Conservation (phyloP, 2,888 invertebrate genomes). For the Pteria penguin region DNA sequence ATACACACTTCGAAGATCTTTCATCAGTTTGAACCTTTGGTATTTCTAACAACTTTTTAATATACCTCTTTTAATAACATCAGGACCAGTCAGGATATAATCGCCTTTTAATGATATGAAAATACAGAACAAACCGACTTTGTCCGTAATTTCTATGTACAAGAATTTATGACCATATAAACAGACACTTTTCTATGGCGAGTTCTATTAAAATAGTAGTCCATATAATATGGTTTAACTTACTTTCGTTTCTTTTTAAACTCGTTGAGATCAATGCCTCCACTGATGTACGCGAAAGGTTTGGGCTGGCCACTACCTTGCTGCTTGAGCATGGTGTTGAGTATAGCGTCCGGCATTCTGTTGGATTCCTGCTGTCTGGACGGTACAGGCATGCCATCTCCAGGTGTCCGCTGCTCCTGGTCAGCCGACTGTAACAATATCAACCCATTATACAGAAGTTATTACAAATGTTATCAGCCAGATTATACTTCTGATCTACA, state of each 20-base stretch:
- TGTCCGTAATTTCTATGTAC: too few relatives aligned
- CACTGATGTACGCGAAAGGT: constrained; percentile 71
- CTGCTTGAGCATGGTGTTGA: constrained; percentile 68
- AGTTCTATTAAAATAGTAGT: too few relatives aligned
- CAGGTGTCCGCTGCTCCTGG: constrained; percentile 30
- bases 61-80: too few relatives aligned
- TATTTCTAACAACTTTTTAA: too few relatives aligned
- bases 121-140: too few relatives aligned
- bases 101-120: too few relatives aligned
- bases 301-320: constrained; percentile 63
- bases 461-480: not conserved
- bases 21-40: too few relatives aligned
- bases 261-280: constrained; percentile 69
- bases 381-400: constrained; percentile 34
- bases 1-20: too few relatives aligned
- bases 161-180: too few relatives aligned
- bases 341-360: constrained; percentile 64
- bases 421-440: not conserved
- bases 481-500: not conserved
- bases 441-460: not conserved
- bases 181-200: too few relatives aligned
- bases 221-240: too few relatives aligned
- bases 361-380: constrained; percentile 15
- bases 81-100: too few relatives aligned
- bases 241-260: constrained; percentile 67